These are phyloP conservation scores for Darevskia mixta DNA, from an alignment of 2,797 vertebrate genomes.

Conservation along the genomic window DNA sequence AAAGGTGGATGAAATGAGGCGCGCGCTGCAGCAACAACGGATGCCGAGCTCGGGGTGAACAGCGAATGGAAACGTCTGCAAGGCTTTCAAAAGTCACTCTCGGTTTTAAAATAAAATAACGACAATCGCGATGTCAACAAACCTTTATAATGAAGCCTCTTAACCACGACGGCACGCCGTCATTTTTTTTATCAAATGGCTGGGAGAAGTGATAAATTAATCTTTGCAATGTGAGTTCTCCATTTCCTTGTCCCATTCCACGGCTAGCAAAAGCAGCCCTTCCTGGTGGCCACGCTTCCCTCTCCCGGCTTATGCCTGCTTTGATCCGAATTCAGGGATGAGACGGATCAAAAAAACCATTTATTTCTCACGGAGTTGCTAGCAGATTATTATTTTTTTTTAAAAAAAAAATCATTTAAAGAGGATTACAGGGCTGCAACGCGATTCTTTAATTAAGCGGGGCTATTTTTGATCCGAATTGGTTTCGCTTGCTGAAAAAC, in stretches of 20 bases:
- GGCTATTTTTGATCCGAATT: not conserved
- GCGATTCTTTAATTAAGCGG: not conserved
- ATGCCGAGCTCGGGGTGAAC: not conserved
- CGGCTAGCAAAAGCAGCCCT: not conserved
- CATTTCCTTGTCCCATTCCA: not conserved
- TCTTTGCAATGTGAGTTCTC: not conserved
- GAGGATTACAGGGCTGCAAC: too few species aligned
- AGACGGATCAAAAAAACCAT: not conserved
- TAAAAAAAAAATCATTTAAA: not conserved
- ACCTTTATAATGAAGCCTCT: not conserved
- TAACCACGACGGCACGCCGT: not conserved
- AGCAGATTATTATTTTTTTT: not conserved
- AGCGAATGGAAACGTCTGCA: not conserved
- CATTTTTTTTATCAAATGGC: too few species aligned
- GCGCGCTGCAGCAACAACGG: not conserved
- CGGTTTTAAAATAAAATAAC: not conserved
- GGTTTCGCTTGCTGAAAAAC: not conserved
- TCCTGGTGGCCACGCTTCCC: not conserved
- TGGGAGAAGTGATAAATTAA: not conserved
- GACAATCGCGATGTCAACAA: too few species aligned
- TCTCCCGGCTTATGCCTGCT: not conserved
- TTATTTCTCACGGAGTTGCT: not conserved
- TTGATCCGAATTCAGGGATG: not conserved
- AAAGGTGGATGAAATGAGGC: not conserved
- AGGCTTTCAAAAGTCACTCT: not conserved